Percentiles rank a stretch among this genome's conserved stretches.
These are phyloP conservation scores for Tortrix viridana DNA, from an alignment of 2,888 invertebrate species.

Conservation along the genomic window DNA sequence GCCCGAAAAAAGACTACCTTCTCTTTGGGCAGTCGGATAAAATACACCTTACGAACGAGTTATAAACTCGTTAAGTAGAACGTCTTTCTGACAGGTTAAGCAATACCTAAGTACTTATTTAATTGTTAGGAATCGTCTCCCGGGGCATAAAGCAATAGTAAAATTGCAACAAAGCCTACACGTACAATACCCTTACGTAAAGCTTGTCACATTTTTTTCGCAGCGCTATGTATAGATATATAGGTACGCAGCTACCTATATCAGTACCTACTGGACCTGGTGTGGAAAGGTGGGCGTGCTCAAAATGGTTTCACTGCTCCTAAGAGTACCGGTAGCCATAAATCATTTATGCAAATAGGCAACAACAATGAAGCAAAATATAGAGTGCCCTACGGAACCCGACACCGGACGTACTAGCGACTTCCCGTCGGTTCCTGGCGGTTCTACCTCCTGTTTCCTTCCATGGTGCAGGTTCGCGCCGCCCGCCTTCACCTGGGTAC, in stretches of 20 bases:
- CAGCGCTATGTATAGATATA: no score
- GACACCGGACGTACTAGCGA: slow-evolving; percentile 64
- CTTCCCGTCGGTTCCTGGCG: slow-evolving; percentile 64
- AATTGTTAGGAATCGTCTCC: no score
- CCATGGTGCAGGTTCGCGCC: slow-evolving; percentile 25
- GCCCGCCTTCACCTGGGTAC: not conserved
- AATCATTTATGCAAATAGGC: slow-evolving; percentile 73
- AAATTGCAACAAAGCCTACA: no score
- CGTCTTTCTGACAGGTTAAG: no score
- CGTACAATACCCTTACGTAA: no score
- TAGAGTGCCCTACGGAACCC: slow-evolving; percentile 60
- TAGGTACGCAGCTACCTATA: not conserved
- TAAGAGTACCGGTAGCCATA: slow-evolving; percentile 59
- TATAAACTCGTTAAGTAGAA: no score
- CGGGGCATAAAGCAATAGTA: no score
- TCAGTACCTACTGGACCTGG: not conserved
- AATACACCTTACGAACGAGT: no score
- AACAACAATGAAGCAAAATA: slow-evolving; percentile 70
- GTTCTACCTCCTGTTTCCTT: slow-evolving; percentile 65
- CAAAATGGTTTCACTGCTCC: slow-evolving; percentile 43
- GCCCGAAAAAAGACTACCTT: no score
- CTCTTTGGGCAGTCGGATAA: no score
- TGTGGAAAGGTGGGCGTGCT: slow-evolving; percentile 26
- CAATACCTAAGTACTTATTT: no score
- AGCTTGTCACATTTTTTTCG: no score